Evolutionary conservation across 2,797 vertebrate genomes (phyloP), one percentile per base, ranked within the genome.

Genomic region (Bucorvus abyssinicus): DNA sequence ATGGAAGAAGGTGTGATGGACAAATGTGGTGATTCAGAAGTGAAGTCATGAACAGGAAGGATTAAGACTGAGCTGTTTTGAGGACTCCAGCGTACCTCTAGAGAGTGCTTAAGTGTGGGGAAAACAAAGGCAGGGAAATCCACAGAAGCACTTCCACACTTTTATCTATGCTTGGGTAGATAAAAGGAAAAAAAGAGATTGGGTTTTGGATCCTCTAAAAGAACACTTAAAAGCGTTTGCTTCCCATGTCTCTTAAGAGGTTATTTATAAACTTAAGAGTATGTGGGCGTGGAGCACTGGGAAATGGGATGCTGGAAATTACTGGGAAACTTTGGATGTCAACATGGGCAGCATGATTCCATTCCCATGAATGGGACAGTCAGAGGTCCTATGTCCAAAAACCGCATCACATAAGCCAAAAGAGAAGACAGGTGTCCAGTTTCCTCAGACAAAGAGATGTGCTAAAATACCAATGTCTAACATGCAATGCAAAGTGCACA

Each of bases 41-140:
- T 56, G 78, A 94, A 88, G 88, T 89, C 65, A 57, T 57, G 74
- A 87, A 92, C 87, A 94, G 87, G 89, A 95, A 95, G 90, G 71
- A 94, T 94, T 95, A 92, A 64, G 65, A 79, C 42, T 38, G 53
- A 81, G 76, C 83, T 91, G 87, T 88, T 91, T 91, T 81, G 71
- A 90, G 76, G 76, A 88, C 93, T 90, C 69, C 55, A 55, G 0
- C 5, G 18, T 68, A 86, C 73, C 90, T 65, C 87, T 59, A 36
- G 76, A 94, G 93, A 94, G 79, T 91, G 81, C 87, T 92, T 87
- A 93, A 79, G 36, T 19, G 30, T 42, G 22, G 73, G 42, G 24
- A 90, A 75, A 85, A 94, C 89, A 94, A 94, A 79, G 61, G 55
- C 59, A 83, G n/a, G 91, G 82, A 93, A 87, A 92, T 84, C 61